Percentiles rank a stretch among this genome's conserved stretches.
Conservation (phyloP, 2,113 vertebrate species). For the Megaleporinus macrocephalus region DNA sequence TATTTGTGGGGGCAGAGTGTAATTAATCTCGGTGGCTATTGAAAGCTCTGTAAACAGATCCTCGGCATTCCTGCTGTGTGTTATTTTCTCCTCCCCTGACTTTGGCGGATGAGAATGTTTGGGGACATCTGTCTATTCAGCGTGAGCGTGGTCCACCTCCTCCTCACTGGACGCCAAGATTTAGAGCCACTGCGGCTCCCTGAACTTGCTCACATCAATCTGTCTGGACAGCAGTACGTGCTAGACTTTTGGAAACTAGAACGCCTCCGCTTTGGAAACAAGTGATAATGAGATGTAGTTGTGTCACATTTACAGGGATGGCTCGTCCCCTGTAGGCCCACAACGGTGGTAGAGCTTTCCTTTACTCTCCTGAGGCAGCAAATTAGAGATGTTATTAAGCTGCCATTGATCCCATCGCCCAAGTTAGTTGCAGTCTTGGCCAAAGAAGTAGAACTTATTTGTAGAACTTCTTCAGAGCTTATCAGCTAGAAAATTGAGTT, state of each 20-base stretch:
- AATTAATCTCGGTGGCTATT: slow-evolving; percentile 52
- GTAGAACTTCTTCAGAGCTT: slow-evolving; percentile 28
- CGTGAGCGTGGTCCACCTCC: slow-evolving; percentile 29
- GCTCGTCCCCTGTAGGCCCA: background rate
- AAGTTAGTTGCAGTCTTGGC: slow-evolving; percentile 14
- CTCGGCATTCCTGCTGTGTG: slow-evolving; percentile 32
- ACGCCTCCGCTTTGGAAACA: slow-evolving; percentile 10
- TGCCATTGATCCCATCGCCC: slow-evolving; percentile 42
- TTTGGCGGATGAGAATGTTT: slow-evolving; percentile 47
- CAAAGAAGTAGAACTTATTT: slow-evolving; percentile 27
- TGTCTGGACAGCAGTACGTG: background rate
- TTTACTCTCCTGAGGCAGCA: slow-evolving; percentile 4
- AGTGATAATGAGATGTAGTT: slow-evolving; percentile 22
- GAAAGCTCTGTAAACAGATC: slow-evolving; percentile 48
- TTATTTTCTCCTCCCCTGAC: slow-evolving; percentile 42
- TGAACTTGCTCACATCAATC: slow-evolving; percentile 38
- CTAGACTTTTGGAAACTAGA: slow-evolving; percentile 8
- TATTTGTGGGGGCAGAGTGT: slow-evolving; percentile 32
- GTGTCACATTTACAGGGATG: slow-evolving; percentile 28
- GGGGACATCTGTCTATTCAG: slow-evolving; percentile 47
- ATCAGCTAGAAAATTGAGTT: slow-evolving; percentile 29
- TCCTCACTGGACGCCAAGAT: slow-evolving; percentile 24
- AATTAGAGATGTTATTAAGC: slow-evolving; percentile 41
- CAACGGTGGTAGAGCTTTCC: background rate
- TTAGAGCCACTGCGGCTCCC: slow-evolving; percentile 31